Evolutionary conservation across 2,113 vertebrate genomes (phyloP).

Genomic region (Zootoca vivipara): DNA sequence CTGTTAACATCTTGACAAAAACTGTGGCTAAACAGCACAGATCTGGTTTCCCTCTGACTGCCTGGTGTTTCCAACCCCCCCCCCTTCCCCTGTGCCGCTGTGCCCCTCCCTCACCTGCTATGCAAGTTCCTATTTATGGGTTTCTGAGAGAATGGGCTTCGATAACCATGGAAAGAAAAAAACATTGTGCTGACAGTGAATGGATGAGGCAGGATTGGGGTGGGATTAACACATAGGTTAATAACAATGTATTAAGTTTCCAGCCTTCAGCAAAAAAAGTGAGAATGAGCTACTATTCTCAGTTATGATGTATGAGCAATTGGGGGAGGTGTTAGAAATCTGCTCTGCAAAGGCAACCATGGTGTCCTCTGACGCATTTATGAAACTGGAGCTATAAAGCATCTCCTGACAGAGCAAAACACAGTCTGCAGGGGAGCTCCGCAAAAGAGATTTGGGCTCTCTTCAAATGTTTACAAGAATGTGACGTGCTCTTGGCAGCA

Average conservation of each 20-base stretch:
- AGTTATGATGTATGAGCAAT: not conserved
- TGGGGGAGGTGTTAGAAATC: not conserved
- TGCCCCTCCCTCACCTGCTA: no score
- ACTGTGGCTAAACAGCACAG: not conserved
- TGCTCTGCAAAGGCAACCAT: slow-evolving; percentile 33
- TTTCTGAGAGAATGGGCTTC: not conserved
- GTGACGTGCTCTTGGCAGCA: slow-evolving; percentile 59
- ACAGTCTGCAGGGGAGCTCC: slow-evolving; percentile 48
- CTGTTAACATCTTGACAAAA: not conserved
- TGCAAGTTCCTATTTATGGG: no score
- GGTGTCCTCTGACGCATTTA: slow-evolving; percentile 39
- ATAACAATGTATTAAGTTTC: slow-evolving; percentile 9
- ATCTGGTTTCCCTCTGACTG: not conserved
- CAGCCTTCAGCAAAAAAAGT: not conserved
- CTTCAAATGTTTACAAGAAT: slow-evolving; percentile 58
- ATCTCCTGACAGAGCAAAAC: slow-evolving; percentile 58
- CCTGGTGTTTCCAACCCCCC: not conserved
- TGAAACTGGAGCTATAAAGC: slow-evolving; percentile 58
- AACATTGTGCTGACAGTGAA: not conserved
- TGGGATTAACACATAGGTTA: not conserved
- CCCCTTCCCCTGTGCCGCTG: no score
- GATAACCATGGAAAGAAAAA: not conserved
- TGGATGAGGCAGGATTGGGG: not conserved
- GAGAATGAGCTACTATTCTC: not conserved
- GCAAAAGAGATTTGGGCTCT: slow-evolving; percentile 58